Percentiles rank a stretch among this genome's conserved stretches.
These are phyloP conservation scores for Timema cristinae DNA, from an alignment of 2,888 invertebrate species.

Conservation along the genomic window DNA sequence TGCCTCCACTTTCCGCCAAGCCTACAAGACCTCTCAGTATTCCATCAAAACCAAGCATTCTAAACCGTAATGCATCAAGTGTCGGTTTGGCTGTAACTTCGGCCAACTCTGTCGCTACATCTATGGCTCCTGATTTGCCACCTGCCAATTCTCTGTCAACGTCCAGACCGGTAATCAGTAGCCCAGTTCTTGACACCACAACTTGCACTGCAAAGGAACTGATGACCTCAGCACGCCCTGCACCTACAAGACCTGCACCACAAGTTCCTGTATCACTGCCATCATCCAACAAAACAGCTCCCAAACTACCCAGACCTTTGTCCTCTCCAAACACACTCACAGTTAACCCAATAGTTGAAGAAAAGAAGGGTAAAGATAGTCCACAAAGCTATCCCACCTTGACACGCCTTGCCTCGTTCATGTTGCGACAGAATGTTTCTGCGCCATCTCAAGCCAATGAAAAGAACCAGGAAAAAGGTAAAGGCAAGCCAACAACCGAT, in stretches of 20 bases:
- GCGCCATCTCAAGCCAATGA: slow-evolving; percentile 38
- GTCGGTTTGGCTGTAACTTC: slow-evolving; percentile 33
- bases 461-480: slow-evolving; percentile 46
- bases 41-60: slow-evolving; percentile 30
- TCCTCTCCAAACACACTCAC: slow-evolving; percentile 44
- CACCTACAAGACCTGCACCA: slow-evolving; percentile 53
- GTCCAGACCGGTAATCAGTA: slow-evolving; percentile 74
- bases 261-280: slow-evolving; percentile 48
- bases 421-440: slow-evolving; percentile 39
- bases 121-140: not conserved
- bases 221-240: slow-evolving; percentile 56
- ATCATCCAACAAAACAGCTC: not conserved
- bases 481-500: slow-evolving; percentile 42
- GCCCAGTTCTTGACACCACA: slow-evolving; percentile 75
- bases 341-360: slow-evolving; percentile 15
- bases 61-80: slow-evolving; percentile 27
- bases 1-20: slow-evolving; percentile 38
- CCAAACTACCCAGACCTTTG: slow-evolving; percentile 47
- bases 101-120: slow-evolving; percentile 37
- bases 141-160: slow-evolving; percentile 48
- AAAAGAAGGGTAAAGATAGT: slow-evolving; percentile 53
- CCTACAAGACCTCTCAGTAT: slow-evolving; percentile 36
- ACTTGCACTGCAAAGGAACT: slow-evolving; percentile 74
- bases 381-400: slow-evolving; percentile 52
- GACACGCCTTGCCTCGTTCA: slow-evolving; percentile 71